Conservation (phyloP, 2,113 vertebrate species). For the Bubo bubo region DNA sequence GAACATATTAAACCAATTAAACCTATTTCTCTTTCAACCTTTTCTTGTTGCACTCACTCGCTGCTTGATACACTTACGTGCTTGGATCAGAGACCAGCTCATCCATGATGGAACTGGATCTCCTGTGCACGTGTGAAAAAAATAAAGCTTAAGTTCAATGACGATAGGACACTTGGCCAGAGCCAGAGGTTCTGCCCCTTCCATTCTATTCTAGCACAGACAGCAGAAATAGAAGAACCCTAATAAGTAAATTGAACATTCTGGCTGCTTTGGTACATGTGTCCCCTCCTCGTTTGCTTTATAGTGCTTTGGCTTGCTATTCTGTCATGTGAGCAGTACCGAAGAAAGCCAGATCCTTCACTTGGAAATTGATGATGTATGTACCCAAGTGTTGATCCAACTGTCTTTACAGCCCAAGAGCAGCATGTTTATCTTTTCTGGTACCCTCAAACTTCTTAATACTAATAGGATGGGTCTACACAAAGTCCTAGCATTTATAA, state of each 20-base stretch:
- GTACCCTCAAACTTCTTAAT: background rate
- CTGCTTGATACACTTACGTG: background rate
- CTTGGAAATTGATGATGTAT: conserved; percentile 3
- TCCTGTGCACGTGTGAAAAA: background rate
- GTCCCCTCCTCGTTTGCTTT: background rate
- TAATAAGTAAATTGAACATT: background rate
- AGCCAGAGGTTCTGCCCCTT: background rate
- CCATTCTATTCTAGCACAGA: background rate
- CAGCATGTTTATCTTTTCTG: background rate
- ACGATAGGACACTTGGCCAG: background rate
- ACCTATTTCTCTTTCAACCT: background rate
- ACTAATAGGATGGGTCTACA: background rate
- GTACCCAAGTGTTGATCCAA: background rate
- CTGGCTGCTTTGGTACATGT: background rate
- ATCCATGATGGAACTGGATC: background rate
- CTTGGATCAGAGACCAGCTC: background rate
- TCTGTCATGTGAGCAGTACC: background rate
- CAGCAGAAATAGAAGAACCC: conserved; percentile 11
- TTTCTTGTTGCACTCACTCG: background rate
- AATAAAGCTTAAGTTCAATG: background rate
- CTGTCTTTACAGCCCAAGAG: background rate
- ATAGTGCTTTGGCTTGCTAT: background rate
- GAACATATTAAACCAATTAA: background rate
- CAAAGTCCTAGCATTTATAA: background rate
- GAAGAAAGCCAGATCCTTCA: conserved; percentile 1